Evolutionary conservation across 2,797 vertebrate genomes (phyloP), one percentile per base, ranked within the genome.

Genomic region (Intellagama lesueurii): DNA sequence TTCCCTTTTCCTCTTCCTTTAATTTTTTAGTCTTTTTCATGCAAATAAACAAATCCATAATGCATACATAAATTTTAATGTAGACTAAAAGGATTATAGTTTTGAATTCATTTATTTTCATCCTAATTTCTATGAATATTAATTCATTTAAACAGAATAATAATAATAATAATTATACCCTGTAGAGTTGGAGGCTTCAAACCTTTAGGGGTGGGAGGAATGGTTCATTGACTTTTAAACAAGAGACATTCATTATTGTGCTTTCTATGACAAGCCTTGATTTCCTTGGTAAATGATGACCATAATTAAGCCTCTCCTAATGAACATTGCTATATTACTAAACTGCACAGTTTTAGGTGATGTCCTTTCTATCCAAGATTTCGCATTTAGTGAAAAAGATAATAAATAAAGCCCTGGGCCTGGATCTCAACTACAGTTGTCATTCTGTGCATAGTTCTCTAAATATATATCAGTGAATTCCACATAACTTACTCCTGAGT

Each of bases 281-380:
- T 92, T 92, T 96, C 94, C 92, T 94, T 90, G 81, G 70, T 95
- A 96, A 97, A 95, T 95, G 75, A 97, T 96, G 93, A 94, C 93
- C 94, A 93, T 96, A 97, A 97, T 97, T 97, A 97, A 93, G 87
- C 73, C 84, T 86, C 93, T 96, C 86, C 88, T 96, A 96, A 97
- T 96, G 94, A 96, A 95, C 94, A 93, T 85, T 95, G 88, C 83
- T 94, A 92, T 94, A 92, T 95, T 96, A 95, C 95, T 97, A 96
- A 97, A 95, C 90, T 95, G 91, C 90, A 92, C 90, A 94, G 96
- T 97, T 56, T 95, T 96, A 94, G 96, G 94, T 91, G 94, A 95
- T 90, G 88, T 92, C 95, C 96, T 75, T 90, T 88, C 70, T 94
- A 79, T 87, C 90, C 83, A 93, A 96, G 88, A 89, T 91, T 95